Percentiles rank a stretch among this genome's conserved stretches.
phyloP scores from a whole-genome alignment of 2,797 vertebrate genomes.

The Nannoperca obscura region DNA sequence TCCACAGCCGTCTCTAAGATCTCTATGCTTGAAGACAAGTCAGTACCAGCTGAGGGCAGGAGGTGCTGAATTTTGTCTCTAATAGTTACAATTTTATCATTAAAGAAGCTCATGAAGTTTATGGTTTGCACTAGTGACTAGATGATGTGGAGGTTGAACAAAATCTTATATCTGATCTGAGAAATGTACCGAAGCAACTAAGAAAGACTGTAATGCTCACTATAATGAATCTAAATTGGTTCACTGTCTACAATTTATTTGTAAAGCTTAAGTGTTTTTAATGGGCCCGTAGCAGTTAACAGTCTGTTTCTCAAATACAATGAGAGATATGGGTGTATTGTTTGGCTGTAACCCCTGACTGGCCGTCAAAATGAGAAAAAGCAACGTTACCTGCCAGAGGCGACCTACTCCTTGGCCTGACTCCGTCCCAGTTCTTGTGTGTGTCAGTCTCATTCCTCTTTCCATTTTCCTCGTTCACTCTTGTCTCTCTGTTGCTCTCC shows the following conservation, averaged over 20 bases:
- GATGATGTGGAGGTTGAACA: background rate
- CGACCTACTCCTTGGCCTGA: conserved; percentile 9
- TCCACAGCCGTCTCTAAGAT: too few relatives aligned
- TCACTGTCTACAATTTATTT: background rate
- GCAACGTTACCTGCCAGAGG: conserved; percentile 15
- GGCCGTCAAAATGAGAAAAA: conserved; percentile 32
- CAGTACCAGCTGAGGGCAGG: too few relatives aligned
- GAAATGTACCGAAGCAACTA: too few relatives aligned
- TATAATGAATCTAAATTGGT: background rate
- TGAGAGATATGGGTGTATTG: background rate
- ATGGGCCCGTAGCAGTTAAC: background rate
- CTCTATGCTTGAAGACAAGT: too few relatives aligned
- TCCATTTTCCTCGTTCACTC: conserved; percentile 3
- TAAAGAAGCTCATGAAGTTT: too few relatives aligned
- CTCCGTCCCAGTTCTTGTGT: background rate
- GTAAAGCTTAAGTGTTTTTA: background rate
- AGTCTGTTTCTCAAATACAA: background rate
- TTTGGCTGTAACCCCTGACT: conserved; percentile 15
- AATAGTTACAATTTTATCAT: too few relatives aligned
- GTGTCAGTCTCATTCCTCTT: background rate
- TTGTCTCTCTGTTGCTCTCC: conserved; percentile 23
- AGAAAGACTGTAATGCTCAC: background rate
- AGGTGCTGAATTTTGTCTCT: too few relatives aligned
- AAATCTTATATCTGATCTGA: too few relatives aligned
- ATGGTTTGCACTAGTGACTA: too few relatives aligned